Conservation (phyloP, 2,797 vertebrate species). For the Acanthurus tractus region DNA sequence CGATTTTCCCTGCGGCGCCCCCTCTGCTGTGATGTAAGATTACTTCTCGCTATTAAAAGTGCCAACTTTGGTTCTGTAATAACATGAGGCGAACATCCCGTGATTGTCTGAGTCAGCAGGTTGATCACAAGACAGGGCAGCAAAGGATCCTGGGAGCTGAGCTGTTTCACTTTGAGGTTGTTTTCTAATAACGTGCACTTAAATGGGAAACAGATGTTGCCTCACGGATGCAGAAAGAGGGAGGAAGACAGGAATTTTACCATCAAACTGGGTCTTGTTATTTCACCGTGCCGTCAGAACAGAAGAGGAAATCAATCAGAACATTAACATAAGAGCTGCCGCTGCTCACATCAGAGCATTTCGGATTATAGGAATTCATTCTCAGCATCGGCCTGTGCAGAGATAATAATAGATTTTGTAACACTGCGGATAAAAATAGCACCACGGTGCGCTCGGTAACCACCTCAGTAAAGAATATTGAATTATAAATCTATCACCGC, state of each 20-base stretch:
- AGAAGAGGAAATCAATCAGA: slow-evolving; percentile 32
- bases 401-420: slow-evolving; percentile 54
- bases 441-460: slow-evolving; percentile 16
- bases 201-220: slow-evolving; percentile 73
- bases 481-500: slow-evolving; percentile 60
- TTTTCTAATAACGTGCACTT: slow-evolving; percentile 2
- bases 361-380: slow-evolving; percentile 26
- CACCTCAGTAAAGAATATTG: slow-evolving; percentile 50
- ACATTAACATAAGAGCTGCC: slow-evolving; percentile 29
- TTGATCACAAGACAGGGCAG: slow-evolving; percentile 64
- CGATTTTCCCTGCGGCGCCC: neutral
- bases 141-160: slow-evolving; percentile 56
- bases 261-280: neutral
- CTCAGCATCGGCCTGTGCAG: neutral
- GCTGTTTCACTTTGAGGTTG: slow-evolving; percentile 22
- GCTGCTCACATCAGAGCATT: slow-evolving; percentile 1
- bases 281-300: neutral
- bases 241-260: neutral
- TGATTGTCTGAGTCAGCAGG: slow-evolving; percentile 74
- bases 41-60: slow-evolving; percentile 18
- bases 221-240: neutral
- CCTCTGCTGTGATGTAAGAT: slow-evolving; percentile 57
- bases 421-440: slow-evolving; percentile 50
- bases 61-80: slow-evolving; percentile 16
- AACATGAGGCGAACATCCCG: slow-evolving; percentile 25